Percentiles rank a stretch among this genome's conserved stretches.
Evolutionary conservation across 2,113 vertebrate genomes (phyloP).

Genomic region (Probosciger aterrimus): DNA sequence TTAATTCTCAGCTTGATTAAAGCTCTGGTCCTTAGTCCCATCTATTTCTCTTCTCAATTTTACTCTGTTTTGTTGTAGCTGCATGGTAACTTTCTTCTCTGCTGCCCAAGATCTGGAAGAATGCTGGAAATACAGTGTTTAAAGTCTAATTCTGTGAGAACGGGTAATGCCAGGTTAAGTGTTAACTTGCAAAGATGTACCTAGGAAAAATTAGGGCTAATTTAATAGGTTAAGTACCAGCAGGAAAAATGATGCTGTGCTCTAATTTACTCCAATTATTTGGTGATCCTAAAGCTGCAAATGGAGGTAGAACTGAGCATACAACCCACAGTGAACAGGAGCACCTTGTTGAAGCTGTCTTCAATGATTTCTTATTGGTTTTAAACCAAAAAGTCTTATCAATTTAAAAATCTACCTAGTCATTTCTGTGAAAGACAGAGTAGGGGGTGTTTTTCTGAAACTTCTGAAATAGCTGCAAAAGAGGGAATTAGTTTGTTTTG

Average conservation of each 20-base stretch:
- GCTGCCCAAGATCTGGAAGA: background rate
- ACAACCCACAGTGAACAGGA: background rate
- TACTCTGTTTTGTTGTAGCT: background rate
- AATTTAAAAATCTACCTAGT: background rate
- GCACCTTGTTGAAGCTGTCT: background rate
- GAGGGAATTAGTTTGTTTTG: background rate
- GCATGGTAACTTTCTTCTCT: background rate
- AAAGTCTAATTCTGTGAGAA: background rate
- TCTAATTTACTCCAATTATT: background rate
- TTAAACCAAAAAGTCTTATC: background rate
- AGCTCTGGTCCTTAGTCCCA: background rate
- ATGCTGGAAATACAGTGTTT: background rate
- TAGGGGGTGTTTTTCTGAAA: background rate
- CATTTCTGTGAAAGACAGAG: background rate
- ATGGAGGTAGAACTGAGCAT: background rate
- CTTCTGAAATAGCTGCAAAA: slow-evolving; percentile 30
- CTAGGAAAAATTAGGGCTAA: background rate
- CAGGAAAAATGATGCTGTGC: background rate
- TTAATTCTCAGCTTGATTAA: background rate
- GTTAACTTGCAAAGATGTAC: background rate
- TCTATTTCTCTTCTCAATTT: background rate
- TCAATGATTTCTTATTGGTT: background rate
- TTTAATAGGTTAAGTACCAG: background rate
- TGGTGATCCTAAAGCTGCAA: background rate
- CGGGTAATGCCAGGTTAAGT: background rate